A percentile compares a stretch with the other conserved stretches of the same genome.
Evolutionary conservation across 2,888 invertebrate species (phyloP).

Genomic region (Dryococelus australis): DNA sequence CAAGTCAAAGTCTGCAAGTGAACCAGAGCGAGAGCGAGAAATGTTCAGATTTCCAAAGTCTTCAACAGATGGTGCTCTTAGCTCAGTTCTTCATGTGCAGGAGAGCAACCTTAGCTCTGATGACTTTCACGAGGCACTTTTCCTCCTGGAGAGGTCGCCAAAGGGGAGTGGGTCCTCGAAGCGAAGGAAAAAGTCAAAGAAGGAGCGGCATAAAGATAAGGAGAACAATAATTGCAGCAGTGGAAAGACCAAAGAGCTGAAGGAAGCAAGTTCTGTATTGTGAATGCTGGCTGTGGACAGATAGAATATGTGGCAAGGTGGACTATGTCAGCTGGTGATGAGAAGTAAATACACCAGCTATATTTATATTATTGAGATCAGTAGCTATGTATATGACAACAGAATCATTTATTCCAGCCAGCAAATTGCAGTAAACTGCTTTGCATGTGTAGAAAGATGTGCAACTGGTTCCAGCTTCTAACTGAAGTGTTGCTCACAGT

Average conservation of each 20-base stretch:
- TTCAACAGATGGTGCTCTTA: conserved; percentile 66
- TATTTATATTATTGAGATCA: too few species aligned
- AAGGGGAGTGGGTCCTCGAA: conserved; percentile 60
- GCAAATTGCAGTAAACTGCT: too few species aligned
- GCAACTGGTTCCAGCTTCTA: too few species aligned
- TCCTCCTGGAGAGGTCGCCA: conserved; percentile 63
- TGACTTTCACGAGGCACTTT: conserved; percentile 66
- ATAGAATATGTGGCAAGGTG: neutral
- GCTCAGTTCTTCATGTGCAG: conserved; percentile 65
- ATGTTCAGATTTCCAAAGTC: conserved; percentile 65
- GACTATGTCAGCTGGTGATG: neutral
- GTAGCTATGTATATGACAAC: too few species aligned
- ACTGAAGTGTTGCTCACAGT: too few species aligned
- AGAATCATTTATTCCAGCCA: too few species aligned
- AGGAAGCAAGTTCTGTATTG: conserved; percentile 61
- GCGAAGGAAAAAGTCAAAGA: conserved; percentile 60
- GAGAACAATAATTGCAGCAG: conserved; percentile 49
- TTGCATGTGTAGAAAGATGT: too few species aligned
- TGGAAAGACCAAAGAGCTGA: conserved; percentile 51
- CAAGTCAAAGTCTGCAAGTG: conserved; percentile 62
- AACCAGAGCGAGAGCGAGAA: conserved; percentile 63
- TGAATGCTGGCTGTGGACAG: conserved; percentile 49
- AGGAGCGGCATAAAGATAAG: conserved; percentile 57
- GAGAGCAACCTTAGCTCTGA: conserved; percentile 66
- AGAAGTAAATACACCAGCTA: neutral